Base-by-base conservation (phyloP, 2,888 invertebrate species). In the Chrysolina oricalcia region DNA sequence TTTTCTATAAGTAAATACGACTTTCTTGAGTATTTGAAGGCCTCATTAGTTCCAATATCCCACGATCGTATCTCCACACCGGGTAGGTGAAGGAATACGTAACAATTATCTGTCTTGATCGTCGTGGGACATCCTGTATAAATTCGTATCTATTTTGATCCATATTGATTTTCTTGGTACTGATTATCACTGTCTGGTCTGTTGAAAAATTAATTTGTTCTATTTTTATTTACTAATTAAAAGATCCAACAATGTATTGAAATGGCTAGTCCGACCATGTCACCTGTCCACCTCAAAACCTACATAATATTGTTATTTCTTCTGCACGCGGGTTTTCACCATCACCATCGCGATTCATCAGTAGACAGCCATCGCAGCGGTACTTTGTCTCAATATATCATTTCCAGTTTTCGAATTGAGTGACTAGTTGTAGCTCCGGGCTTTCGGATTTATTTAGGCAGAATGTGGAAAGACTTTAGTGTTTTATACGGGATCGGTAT, bases 231-330 rank as follows among this genome's bases (percentile, higher is more conserved):
- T 48, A 48, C 48, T 19, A 53, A 13, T 23, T 9, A 2, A 0
- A 21, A 5, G 53, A 53, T 11, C 21, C 0, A 1, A 53, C 21
- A 53, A 10, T 21, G 53, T 21, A 59, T 46, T 0, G n/a, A 15
- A 4, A 23, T 27, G n/a, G 59, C 35, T 4, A 35, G 59, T 35
- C 59, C 59, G 35, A 27, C 59, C 59, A 59, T 59, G 35, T 59
- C n/a, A n/a, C 27, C 10, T 35, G 59, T 64, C 73, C 69, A 73
- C 73, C 73, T 73, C 48, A 53, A 69, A 73, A 73, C 73, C 73
- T 68, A 73, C 69, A 63, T 73, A 50, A 40, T 27, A 56, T 69
- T 73, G 64, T 73, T 53, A 73, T 50, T 68, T 67, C 73, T 73
- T 73, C 43, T 73, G 19, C 40, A 19, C 21, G 40, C 19, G 40